A percentile compares a stretch with the other conserved stretches of the same genome.
Evolutionary conservation across 2,888 invertebrate species (phyloP).

Genomic region (Gymnocheta viridis): DNA sequence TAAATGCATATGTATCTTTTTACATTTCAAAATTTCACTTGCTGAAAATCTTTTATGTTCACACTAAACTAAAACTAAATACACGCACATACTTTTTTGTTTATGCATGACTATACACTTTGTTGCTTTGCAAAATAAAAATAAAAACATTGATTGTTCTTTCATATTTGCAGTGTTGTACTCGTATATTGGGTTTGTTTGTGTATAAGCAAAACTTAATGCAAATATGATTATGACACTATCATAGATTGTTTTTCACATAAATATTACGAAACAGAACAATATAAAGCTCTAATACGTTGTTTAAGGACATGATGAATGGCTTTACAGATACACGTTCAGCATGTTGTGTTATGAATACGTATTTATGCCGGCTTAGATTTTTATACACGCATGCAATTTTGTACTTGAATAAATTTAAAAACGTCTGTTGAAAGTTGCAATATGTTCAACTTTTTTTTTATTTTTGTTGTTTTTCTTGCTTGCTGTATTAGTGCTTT

Average conservation of each 20-base stretch:
- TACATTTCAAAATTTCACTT: neutral
- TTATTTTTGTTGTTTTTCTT: neutral
- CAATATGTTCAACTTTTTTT: neutral
- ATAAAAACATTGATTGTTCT: neutral
- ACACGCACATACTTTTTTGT: neutral
- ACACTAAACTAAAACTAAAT: constrained; percentile 2
- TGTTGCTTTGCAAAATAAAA: neutral
- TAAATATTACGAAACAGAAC: constrained; percentile 38
- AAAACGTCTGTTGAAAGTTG: constrained; percentile 1
- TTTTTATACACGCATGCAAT: constrained; percentile 8
- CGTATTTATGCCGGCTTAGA: neutral
- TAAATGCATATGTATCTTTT: neutral
- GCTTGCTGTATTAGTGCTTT: neutral
- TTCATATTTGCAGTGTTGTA: constrained; percentile 2
- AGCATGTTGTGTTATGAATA: neutral
- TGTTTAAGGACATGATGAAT: constrained; percentile 53
- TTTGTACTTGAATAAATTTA: constrained; percentile 1
- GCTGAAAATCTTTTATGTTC: constrained; percentile 13
- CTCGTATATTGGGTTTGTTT: neutral
- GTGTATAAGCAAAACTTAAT: constrained; percentile 36
- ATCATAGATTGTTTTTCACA: constrained; percentile 49
- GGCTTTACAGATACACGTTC: constrained; percentile 41
- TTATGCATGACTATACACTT: neutral
- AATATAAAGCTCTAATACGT: constrained; percentile 36
- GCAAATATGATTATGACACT: constrained; percentile 62